These are phyloP conservation scores for Timandra comae DNA, from an alignment of 2,888 invertebrate species.

Conservation along the genomic window DNA sequence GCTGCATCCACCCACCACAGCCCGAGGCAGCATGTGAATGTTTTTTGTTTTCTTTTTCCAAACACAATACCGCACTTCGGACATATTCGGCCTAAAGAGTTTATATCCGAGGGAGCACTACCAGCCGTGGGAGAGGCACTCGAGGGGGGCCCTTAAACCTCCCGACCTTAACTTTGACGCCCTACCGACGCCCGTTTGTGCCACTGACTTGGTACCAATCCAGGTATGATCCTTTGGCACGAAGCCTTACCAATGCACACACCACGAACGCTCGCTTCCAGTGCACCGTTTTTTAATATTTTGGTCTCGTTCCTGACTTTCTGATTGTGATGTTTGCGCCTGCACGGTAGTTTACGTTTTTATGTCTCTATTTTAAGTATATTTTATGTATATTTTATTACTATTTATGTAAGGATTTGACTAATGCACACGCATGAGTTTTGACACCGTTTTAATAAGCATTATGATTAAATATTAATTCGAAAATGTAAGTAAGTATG, in stretches of 20 bases:
- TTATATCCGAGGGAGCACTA: slow-evolving; percentile 79
- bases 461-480: no score
- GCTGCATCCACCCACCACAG: slow-evolving; percentile 69
- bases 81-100: slow-evolving; percentile 72
- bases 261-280: slow-evolving; percentile 56
- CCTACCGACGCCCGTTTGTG: slow-evolving; percentile 67
- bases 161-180: slow-evolving; percentile 75
- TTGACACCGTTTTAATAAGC: no score
- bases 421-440: slow-evolving; percentile 22
- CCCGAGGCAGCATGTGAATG: slow-evolving; percentile 76
- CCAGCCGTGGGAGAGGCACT: slow-evolving; percentile 83
- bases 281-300: slow-evolving; percentile 49
- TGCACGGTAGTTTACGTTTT: slow-evolving; percentile 48
- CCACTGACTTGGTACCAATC: slow-evolving; percentile 71
- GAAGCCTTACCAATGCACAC: slow-evolving; percentile 58
- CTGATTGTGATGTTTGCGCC: slow-evolving; percentile 31
- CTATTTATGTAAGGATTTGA: slow-evolving; percentile 6
- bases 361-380: background rate
- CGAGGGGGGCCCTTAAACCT: slow-evolving; percentile 76
- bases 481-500: no score
- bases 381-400: background rate
- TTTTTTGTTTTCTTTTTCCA: slow-evolving; percentile 76
- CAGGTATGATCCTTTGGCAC: slow-evolving; percentile 72
- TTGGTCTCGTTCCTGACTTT: slow-evolving; percentile 36
- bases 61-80: slow-evolving; percentile 74